Evolutionary conservation across 2,888 invertebrate genomes (phyloP), one percentile per base, ranked within the genome.

Genomic region (Anticlea derivata): DNA sequence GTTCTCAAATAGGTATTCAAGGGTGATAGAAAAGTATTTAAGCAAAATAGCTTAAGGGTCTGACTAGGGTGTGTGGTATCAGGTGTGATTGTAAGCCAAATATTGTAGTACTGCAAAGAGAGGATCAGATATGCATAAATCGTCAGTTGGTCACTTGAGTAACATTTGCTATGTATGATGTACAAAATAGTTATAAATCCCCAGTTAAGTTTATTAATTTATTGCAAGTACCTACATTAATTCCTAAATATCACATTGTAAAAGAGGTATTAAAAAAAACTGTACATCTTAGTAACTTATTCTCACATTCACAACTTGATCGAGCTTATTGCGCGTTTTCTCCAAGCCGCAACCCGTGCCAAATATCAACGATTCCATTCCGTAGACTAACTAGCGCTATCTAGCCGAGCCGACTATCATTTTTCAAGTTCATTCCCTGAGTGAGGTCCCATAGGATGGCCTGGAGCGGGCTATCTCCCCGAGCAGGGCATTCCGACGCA

Each of bases 11-110:
- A 78, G 70, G 75, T 79, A 81, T 79, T 79, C 68, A 79, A 83
- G 84, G 85, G 82, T 78, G 80, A 86, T 80, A 82, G 65, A 68
- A 80, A 75, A 80, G 81, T 84, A 81, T 82, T 86, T 85, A 85
- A 82, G 73, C 62, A 76, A 75, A 79, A 80, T 75, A 74, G 73
- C 69, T 76, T 70, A 72, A 78, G 84, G 83, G 62, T 52, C 50
- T 55, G 65, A 68, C 63, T 70, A 58, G 63, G 61, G 56, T 58
- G 38, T 48, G 23, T 39, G 68, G 80, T 63, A 81, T 85, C 86
- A 80, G 80, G 80, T 80, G 79, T 59, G 49, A 48, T 49, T 63
- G 53, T 65, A 69, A 68, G 68, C 64, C 66, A 68, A 64, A 66
- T 71, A 63, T 47, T 47, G 27, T 26, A 29, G 37, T 20, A 44